A percentile compares a stretch with the other conserved stretches of the same genome.
These are phyloP conservation scores for Penaeus chinensis DNA, from an alignment of 1,140 invertebrate species.

Conservation along the genomic window DNA sequence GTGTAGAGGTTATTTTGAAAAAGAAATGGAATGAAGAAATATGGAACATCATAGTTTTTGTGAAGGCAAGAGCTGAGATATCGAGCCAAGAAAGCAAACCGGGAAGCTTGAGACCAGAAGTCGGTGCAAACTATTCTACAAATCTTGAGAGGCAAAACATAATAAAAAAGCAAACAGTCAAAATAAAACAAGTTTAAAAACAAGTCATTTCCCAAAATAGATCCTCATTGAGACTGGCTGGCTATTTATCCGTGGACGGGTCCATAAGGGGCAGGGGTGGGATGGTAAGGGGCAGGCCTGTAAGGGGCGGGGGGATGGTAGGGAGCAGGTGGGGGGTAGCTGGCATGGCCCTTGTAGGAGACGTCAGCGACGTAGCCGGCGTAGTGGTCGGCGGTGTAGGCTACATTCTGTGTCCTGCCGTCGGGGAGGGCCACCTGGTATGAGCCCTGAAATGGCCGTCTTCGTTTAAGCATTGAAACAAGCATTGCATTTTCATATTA, in stretches of 20 bases:
- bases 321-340: background rate
- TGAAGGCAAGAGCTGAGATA: too few species aligned
- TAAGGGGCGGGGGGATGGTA: background rate
- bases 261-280: background rate
- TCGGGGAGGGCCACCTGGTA: constrained; percentile 57
- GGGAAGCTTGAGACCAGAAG: too few species aligned
- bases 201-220: background rate
- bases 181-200: too few species aligned
- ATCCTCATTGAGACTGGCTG: background rate
- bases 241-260: background rate
- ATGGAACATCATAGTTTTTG: too few species aligned
- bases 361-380: constrained; percentile 40
- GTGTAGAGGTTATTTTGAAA: too few species aligned
- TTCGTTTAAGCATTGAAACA: too few species aligned
- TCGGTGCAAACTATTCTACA: too few species aligned
- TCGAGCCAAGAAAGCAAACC: too few species aligned
- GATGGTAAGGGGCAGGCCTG: background rate
- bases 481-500: background rate
- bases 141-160: too few species aligned
- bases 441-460: constrained; percentile 22
- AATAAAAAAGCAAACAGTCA: too few species aligned
- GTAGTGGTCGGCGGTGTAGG: constrained; percentile 73
- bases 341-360: constrained; percentile 24
- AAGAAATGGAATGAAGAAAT: too few species aligned
- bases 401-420: constrained; percentile 74